These are phyloP conservation scores for Catocala fraxini DNA, from an alignment of 2,888 invertebrate genomes.

Conservation along the genomic window DNA sequence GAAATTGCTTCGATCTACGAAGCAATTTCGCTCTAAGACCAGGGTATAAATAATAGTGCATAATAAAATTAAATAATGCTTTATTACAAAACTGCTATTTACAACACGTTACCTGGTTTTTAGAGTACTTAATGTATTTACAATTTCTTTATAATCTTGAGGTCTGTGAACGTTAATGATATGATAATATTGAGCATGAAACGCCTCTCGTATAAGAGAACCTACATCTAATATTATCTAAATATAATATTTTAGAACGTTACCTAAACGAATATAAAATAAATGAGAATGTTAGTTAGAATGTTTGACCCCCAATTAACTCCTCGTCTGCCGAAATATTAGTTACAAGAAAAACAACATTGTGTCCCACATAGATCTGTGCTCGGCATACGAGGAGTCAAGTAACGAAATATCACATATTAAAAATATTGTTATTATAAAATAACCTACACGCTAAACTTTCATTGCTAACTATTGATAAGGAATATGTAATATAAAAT, in stretches of 20 bases:
- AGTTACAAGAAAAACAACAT: too few species aligned
- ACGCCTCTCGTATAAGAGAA: slow-evolving; percentile 1
- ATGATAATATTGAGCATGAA: slow-evolving; percentile 16
- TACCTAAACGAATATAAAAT: slow-evolving; percentile 5
- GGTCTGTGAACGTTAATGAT: slow-evolving; percentile 16
- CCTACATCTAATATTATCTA: slow-evolving; percentile 5
- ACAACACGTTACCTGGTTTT: slow-evolving; percentile 33
- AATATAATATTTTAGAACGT: not conserved
- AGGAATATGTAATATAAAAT: slow-evolving; percentile 40
- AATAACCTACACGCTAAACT: slow-evolving; percentile 35
- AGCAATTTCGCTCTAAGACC: not conserved
- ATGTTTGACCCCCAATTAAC: slow-evolving; percentile 27
- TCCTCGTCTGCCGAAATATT: too few species aligned
- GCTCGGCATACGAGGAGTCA: too few species aligned
- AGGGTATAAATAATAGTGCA: slow-evolving; percentile 12
- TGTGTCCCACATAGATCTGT: too few species aligned
- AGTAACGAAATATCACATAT: slow-evolving; percentile 39
- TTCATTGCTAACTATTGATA: slow-evolving; percentile 50
- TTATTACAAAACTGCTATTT: slow-evolving; percentile 54
- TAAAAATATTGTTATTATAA: slow-evolving; percentile 31
- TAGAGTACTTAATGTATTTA: slow-evolving; percentile 35
- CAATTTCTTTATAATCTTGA: slow-evolving; percentile 27
- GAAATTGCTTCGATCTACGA: too few species aligned
- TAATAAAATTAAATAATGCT: slow-evolving; percentile 54
- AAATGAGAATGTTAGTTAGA: slow-evolving; percentile 19